phyloP scores from a whole-genome alignment of 2,888 invertebrate genomes.

The Callyntrura sp. region DNA sequence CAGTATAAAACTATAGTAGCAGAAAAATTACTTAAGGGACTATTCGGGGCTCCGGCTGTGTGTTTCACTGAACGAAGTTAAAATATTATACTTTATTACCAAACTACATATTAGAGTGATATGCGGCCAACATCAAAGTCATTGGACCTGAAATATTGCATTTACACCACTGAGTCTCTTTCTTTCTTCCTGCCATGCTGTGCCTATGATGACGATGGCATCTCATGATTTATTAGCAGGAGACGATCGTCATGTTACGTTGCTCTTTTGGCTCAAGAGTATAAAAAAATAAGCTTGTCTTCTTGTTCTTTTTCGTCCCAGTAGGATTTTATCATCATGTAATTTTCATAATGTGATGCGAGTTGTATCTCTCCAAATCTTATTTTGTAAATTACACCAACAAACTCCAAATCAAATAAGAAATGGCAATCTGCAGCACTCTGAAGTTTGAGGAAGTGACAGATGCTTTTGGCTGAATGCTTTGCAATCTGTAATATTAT shows the following conservation, averaged over 20 bases:
- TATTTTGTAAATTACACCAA: constrained; percentile 33
- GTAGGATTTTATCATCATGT: constrained; percentile 17
- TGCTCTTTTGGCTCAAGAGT: constrained; percentile 58
- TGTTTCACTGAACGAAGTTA: not conserved
- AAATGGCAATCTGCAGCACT: not conserved
- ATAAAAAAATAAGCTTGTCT: not conserved
- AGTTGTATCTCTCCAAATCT: not conserved
- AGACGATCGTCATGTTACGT: constrained; percentile 67
- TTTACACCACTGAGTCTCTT: not conserved
- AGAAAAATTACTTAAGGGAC: not conserved
- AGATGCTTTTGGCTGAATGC: not conserved
- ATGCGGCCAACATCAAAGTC: constrained; percentile 76
- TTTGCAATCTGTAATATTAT: not conserved
- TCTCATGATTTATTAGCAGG: constrained; percentile 64
- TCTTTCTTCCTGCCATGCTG: not conserved
- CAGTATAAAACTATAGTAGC: not conserved
- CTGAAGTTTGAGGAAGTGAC: not conserved
- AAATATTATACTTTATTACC: not conserved
- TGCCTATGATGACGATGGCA: constrained; percentile 37
- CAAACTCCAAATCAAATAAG: constrained; percentile 57
- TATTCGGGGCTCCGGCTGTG: not conserved
- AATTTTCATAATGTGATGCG: constrained; percentile 45
- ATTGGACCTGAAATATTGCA: constrained; percentile 60
- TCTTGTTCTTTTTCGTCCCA: constrained; percentile 7
- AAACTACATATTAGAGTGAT: not conserved